A percentile compares a stretch with the other conserved stretches of the same genome.
Evolutionary conservation across 2,888 invertebrate species (phyloP).

Genomic region (Acanthoscelides obtectus): DNA sequence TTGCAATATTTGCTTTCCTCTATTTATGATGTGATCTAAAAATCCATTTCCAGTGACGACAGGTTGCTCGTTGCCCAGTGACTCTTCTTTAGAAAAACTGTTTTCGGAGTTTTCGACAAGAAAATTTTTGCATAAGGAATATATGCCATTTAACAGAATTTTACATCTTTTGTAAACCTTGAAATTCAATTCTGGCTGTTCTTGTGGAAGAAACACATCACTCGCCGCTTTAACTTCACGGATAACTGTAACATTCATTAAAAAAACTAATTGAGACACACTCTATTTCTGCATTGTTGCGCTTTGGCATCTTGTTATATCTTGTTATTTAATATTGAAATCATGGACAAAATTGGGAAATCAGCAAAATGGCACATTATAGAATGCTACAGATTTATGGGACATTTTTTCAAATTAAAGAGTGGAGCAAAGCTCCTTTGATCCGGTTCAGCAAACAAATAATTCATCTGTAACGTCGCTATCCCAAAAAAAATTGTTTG

Average conservation of each 20-base stretch:
- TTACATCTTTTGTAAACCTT: conserved; percentile 31
- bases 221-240: conserved; percentile 31
- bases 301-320: too few relatives aligned
- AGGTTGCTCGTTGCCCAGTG: not conserved
- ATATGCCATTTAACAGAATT: conserved; percentile 31
- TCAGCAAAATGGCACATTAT: too few relatives aligned
- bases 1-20: conserved; percentile 37
- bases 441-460: too few relatives aligned
- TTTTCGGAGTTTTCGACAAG: conserved; percentile 17
- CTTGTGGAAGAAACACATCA: conserved; percentile 24
- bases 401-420: too few relatives aligned
- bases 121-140: conserved; percentile 30
- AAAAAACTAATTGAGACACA: conserved; percentile 3
- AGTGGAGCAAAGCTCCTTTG: too few relatives aligned
- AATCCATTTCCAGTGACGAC: conserved; percentile 18
- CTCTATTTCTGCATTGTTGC: too few relatives aligned
- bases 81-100: conserved; percentile 6
- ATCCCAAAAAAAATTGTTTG: too few relatives aligned
- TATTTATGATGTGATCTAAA: conserved; percentile 32
- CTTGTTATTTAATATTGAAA: too few relatives aligned
- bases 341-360: too few relatives aligned
- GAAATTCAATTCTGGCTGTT: conserved; percentile 4
- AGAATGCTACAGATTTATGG: too few relatives aligned
- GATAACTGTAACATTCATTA: conserved; percentile 34
- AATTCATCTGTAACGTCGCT: too few relatives aligned